Evolutionary conservation across 2,888 invertebrate species (phyloP).

Genomic region (Ochropleura plecta): DNA sequence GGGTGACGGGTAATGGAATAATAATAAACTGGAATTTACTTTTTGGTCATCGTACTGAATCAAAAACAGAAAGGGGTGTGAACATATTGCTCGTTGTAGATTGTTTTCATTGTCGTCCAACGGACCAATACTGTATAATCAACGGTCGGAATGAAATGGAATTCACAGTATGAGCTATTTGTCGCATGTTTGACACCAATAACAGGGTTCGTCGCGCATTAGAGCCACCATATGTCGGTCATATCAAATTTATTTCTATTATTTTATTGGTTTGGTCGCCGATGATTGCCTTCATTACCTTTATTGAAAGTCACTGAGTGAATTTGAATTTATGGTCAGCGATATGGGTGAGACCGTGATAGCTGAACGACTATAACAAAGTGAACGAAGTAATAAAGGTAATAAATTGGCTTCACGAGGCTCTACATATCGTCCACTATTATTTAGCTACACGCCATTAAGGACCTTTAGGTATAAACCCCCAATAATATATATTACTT

Average conservation of each 20-base stretch:
- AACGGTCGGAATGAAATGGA: conserved; percentile 87
- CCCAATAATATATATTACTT: conserved; percentile 43
- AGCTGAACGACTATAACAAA: conserved; percentile 87
- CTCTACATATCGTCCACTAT: conserved; percentile 72
- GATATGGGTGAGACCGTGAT: conserved; percentile 89
- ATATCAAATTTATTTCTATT: conserved; percentile 91
- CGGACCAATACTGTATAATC: conserved; percentile 90
- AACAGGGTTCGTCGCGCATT: conserved; percentile 89
- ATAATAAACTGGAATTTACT: conserved; percentile 91
- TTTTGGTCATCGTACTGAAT: conserved; percentile 89
- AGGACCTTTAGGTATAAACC: conserved; percentile 42
- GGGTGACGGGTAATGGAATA: conserved; percentile 90
- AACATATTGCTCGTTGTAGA: conserved; percentile 87
- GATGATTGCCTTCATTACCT: conserved; percentile 90
- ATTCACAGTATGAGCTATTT: conserved; percentile 86
- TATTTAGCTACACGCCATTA: conserved; percentile 65
- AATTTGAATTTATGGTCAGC: conserved; percentile 88
- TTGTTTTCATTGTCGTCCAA: conserved; percentile 87
- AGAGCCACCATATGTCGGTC: conserved; percentile 90
- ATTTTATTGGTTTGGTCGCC: conserved; percentile 88
- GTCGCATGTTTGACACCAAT: conserved; percentile 91
- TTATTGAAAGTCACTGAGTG: conserved; percentile 89
- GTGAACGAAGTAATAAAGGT: conserved; percentile 87
- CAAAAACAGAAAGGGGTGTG: conserved; percentile 89
- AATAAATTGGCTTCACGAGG: conserved; percentile 84